These are phyloP conservation scores for Acridotheres tristis DNA, from an alignment of 2,797 vertebrate genomes.

Conservation along the genomic window DNA sequence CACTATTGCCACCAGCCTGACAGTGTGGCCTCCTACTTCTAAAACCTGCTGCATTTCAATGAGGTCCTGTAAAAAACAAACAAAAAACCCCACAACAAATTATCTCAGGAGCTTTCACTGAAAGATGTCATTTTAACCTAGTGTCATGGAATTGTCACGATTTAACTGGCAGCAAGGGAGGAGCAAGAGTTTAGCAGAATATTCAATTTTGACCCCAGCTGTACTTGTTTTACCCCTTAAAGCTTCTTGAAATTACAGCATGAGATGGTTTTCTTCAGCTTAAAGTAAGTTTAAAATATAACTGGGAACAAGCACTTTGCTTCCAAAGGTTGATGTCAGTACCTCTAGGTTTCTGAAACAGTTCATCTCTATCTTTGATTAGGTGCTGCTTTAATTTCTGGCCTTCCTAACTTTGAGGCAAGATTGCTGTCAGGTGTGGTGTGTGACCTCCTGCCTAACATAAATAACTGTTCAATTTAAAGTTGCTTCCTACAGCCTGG, in stretches of 20 bases:
- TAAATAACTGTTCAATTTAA: neutral
- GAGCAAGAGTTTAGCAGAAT: neutral
- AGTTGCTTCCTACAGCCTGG: neutral
- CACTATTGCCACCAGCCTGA: constrained; percentile 82
- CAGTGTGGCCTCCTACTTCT: constrained; percentile 79
- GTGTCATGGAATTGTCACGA: neutral
- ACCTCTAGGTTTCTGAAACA: neutral
- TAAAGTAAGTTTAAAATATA: neutral
- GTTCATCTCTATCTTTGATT: neutral
- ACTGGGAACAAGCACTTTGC: neutral
- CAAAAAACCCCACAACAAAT: neutral
- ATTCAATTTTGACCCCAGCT: neutral
- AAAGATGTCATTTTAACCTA: neutral
- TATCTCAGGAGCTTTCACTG: neutral
- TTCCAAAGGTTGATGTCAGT: neutral
- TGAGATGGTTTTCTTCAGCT: neutral
- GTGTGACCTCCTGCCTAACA: neutral
- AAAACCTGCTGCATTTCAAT: constrained; percentile 81
- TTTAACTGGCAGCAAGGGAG: neutral
- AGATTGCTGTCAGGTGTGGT: neutral
- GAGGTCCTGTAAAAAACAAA: constrained; percentile 79
- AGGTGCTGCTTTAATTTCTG: neutral
- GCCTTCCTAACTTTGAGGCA: neutral
- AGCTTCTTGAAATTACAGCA: neutral
- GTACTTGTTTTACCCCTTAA: neutral